These are phyloP conservation scores for Zygaena filipendulae DNA, from an alignment of 2,888 invertebrate genomes.

Conservation along the genomic window DNA sequence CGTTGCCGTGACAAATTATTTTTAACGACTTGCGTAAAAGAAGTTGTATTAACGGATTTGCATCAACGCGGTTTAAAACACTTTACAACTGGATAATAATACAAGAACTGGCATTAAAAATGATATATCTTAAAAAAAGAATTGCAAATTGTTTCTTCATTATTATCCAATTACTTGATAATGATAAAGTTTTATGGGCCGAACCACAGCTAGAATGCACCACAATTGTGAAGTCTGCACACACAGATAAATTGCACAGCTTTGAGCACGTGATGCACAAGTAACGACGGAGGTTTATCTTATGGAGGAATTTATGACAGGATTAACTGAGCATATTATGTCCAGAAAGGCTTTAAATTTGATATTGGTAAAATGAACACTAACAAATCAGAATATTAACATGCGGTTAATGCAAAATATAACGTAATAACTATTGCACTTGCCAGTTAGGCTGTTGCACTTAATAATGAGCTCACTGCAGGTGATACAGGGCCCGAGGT, in stretches of 20 bases:
- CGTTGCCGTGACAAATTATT: constrained; percentile 58
- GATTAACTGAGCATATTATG: constrained; percentile 31
- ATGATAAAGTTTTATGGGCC: constrained; percentile 52
- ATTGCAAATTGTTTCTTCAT: no score
- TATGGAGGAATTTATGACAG: no score
- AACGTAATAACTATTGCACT: constrained; percentile 58
- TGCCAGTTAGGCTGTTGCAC: constrained; percentile 48
- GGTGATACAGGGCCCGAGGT: constrained; percentile 38
- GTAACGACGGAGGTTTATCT: no score
- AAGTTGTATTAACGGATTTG: constrained; percentile 52
- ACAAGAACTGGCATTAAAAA: constrained; percentile 5
- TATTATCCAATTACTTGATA: no score
- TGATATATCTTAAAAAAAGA: no score
- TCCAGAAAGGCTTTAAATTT: constrained; percentile 35
- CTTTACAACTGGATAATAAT: constrained; percentile 41
- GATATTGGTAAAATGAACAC: constrained; percentile 35
- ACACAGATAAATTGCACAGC: constrained; percentile 63
- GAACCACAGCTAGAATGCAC: constrained; percentile 54
- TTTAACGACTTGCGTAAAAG: constrained; percentile 55
- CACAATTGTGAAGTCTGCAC: constrained; percentile 55
- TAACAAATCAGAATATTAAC: constrained; percentile 55
- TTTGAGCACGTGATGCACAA: constrained; percentile 61
- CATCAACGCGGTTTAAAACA: constrained; percentile 50
- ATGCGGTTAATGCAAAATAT: constrained; percentile 40
- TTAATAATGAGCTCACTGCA: constrained; percentile 34